Evolutionary conservation across 2,113 vertebrate genomes (phyloP).

Genomic region (Bos taurus): ARS-UCD2.0 NC_037329.1:110181001-110181500

Average conservation of each 20-base stretch:
- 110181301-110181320: rapidly evolving
- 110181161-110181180: neutral
- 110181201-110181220: neutral
- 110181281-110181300: too few species aligned
- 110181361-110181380: neutral
- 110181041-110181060: neutral
- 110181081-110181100: neutral
- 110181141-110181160: neutral
- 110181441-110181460: neutral
- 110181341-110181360: rapidly evolving
- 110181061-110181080: neutral
- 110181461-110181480: neutral
- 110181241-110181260: neutral
- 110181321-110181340: neutral
- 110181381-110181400: neutral
- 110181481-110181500: neutral
- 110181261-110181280: neutral
- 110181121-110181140: neutral
- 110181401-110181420: neutral
- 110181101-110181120: neutral
- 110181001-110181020: neutral
- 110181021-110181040: neutral
- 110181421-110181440: neutral
- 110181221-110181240: neutral
- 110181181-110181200: too few species aligned